These are phyloP conservation scores for Ardeotis arabs DNA, from an alignment of 2,113 vertebrate genomes.

Conservation along the genomic window DNA sequence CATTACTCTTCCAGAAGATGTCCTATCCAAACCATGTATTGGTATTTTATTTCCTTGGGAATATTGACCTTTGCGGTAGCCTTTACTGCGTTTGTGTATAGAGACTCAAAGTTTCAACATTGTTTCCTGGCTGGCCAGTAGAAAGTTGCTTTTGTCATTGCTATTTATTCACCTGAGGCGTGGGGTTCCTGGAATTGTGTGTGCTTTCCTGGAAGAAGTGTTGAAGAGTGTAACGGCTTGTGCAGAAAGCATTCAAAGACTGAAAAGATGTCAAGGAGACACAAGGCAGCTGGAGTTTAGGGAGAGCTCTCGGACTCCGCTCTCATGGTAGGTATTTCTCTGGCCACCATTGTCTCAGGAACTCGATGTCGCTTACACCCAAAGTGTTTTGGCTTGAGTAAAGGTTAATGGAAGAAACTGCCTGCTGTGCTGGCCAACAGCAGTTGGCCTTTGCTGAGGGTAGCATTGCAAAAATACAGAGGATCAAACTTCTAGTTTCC, in stretches of 20 bases:
- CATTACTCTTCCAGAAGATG: conserved; percentile 4
- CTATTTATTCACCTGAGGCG: conserved; percentile 4
- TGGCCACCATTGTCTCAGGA: neutral
- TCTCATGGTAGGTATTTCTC: neutral
- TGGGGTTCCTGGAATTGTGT: conserved; percentile 45
- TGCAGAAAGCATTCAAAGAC: neutral
- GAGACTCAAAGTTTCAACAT: neutral
- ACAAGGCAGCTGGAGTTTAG: neutral
- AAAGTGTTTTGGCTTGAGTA: neutral
- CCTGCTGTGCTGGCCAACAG: neutral
- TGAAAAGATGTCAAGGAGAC: neutral
- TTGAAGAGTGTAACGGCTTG: neutral
- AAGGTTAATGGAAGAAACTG: neutral
- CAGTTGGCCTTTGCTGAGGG: neutral
- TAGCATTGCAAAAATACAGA: neutral
- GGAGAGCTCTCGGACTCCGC: neutral
- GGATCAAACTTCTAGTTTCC: neutral
- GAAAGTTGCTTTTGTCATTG: neutral
- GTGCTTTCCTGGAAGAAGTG: conserved; percentile 28
- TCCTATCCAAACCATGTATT: neutral
- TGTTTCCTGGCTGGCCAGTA: neutral
- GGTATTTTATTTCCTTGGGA: conserved; percentile 22
- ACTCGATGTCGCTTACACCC: neutral
- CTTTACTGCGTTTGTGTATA: neutral
- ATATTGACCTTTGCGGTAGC: neutral